phyloP scores from a whole-genome alignment of 2,888 invertebrate genomes.

The Atethmia centrago region DNA sequence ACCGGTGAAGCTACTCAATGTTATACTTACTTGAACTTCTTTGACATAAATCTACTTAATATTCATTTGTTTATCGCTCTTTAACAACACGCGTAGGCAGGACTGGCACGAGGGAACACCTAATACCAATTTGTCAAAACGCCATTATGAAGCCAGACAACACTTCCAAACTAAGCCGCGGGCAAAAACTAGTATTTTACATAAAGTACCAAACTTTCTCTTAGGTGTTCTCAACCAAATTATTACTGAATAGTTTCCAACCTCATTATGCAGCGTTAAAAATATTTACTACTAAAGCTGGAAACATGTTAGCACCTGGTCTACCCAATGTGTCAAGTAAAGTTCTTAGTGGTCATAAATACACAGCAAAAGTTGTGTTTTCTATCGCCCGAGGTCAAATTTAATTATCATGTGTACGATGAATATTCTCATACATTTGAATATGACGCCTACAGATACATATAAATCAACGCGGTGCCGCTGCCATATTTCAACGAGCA shows the following conservation, averaged over 20 bases:
- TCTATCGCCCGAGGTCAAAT: slow-evolving; percentile 86
- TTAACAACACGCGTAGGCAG: slow-evolving; percentile 23
- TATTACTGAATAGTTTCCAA: slow-evolving; percentile 61
- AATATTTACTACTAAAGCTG: slow-evolving; percentile 78
- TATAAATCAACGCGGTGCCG: slow-evolving; percentile 81
- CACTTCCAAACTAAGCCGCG: slow-evolving; percentile 51
- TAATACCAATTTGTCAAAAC: slow-evolving; percentile 55
- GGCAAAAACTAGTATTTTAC: slow-evolving; percentile 57
- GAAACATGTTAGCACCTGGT: slow-evolving; percentile 82
- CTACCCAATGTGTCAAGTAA: slow-evolving; percentile 82
- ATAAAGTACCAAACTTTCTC: slow-evolving; percentile 63
- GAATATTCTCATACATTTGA: slow-evolving; percentile 75
- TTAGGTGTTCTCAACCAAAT: slow-evolving; percentile 56
- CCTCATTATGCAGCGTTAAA: slow-evolving; percentile 76
- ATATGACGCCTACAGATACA: slow-evolving; percentile 82
- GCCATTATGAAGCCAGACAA: slow-evolving; percentile 49
- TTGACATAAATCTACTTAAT: slow-evolving; percentile 1
- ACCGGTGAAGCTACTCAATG: slow-evolving; percentile 2
- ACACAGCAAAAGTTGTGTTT: slow-evolving; percentile 79
- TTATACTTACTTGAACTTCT: neutral
- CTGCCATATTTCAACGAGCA: slow-evolving; percentile 80
- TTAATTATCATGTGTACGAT: slow-evolving; percentile 88
- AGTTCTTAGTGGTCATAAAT: slow-evolving; percentile 83
- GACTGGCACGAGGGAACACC: slow-evolving; percentile 17
- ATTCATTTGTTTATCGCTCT: slow-evolving; percentile 16